These are phyloP conservation scores for Odontocerum albicorne DNA, from an alignment of 2,888 invertebrate genomes.

Conservation along the genomic window DNA sequence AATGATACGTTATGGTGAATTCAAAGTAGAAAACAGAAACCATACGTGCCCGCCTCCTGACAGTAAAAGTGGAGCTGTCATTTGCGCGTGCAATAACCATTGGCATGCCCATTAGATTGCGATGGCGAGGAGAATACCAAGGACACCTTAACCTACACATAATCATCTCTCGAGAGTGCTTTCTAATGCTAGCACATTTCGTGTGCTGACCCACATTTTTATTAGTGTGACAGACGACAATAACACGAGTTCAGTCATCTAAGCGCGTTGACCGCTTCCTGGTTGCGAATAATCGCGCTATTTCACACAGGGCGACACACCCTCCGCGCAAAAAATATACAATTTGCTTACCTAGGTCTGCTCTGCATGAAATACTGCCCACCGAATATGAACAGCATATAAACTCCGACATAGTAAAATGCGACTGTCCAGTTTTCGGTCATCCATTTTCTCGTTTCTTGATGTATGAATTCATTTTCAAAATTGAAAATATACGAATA, in stretches of 20 bases:
- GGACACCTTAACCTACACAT: constrained; percentile 14
- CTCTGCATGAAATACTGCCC: constrained; percentile 93
- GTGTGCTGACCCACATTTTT: constrained; percentile 15
- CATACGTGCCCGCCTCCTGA: too few species aligned
- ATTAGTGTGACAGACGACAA: background rate
- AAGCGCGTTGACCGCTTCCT: too few species aligned
- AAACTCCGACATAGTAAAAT: constrained; percentile 85
- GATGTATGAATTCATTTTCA: constrained; percentile 91
- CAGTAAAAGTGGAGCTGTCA: background rate
- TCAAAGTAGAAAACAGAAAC: too few species aligned
- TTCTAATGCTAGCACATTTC: constrained; percentile 20
- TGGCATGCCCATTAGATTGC: background rate
- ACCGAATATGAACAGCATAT: constrained; percentile 92
- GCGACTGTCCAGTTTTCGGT: constrained; percentile 93
- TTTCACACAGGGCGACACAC: background rate
- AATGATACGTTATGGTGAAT: too few species aligned
- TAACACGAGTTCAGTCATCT: background rate
- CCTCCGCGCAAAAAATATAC: background rate
- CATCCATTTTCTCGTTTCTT: constrained; percentile 92
- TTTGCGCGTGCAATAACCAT: background rate
- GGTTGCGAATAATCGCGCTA: background rate
- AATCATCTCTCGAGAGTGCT: constrained; percentile 12
- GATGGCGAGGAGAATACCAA: background rate
- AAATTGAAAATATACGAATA: constrained; percentile 95
- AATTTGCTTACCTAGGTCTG: constrained; percentile 65